A percentile compares a stretch with the other conserved stretches of the same genome.
Evolutionary conservation across 2,797 vertebrate genomes (phyloP).

Genomic region (Anguilla pacifica): DNA sequence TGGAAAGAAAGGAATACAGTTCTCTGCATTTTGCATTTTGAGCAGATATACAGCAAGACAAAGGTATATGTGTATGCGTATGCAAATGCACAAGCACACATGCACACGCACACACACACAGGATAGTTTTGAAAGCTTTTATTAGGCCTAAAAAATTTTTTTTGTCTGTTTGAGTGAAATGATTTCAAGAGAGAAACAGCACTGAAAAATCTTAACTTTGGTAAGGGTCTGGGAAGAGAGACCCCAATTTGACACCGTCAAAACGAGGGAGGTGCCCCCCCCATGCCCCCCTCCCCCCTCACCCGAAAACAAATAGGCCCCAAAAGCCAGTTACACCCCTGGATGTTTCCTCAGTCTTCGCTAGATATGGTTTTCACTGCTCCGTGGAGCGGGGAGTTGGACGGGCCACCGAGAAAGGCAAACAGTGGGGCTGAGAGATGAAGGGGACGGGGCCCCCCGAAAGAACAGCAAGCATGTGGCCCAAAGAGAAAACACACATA

Average conservation of each 20-base stretch:
- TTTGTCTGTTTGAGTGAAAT: not conserved
- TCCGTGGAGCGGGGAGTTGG: conserved; percentile 43
- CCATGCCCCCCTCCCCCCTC: not conserved
- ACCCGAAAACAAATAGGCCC: not conserved
- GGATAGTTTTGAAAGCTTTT: not conserved
- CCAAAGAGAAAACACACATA: conserved; percentile 49
- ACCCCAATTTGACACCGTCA: not conserved
- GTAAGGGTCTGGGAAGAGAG: not conserved
- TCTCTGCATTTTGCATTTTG: conserved; percentile 35
- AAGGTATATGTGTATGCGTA: conserved; percentile 1
- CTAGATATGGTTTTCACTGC: conserved; percentile 31
- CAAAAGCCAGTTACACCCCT: conserved; percentile 9
- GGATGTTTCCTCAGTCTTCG: conserved; percentile 14
- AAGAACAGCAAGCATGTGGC: conserved; percentile 38
- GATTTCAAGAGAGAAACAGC: not conserved
- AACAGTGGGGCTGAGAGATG: conserved; percentile 46
- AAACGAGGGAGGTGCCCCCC: not conserved
- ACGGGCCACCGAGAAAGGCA: conserved; percentile 50
- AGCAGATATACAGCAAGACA: conserved; percentile 48
- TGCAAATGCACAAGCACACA: conserved; percentile 17
- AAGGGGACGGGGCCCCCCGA: conserved; percentile 34
- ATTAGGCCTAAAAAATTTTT: not conserved
- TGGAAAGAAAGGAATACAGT: conserved; percentile 46
- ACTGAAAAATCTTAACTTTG: not conserved
- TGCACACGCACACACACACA: conserved; percentile 27